Base-by-base conservation (phyloP, 2,797 vertebrate genomes). In the Arrhamphus sclerolepis region DNA sequence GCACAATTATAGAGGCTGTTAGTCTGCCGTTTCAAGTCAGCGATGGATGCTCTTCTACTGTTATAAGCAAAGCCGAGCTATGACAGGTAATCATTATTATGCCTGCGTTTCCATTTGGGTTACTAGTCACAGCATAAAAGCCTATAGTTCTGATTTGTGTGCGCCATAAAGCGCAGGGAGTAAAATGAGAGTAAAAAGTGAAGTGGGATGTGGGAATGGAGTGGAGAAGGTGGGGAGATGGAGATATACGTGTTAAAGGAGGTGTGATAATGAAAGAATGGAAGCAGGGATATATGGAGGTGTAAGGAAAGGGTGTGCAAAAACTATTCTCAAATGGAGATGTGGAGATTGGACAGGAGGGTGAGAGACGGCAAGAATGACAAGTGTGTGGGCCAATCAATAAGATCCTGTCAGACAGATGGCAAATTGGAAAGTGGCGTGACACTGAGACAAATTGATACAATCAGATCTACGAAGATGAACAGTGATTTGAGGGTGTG, bases 401-500 rank as follows among this genome's bases (percentile, higher is more conserved):
- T 91, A 89, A 85, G 62, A 75, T 70, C 66, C 67, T 84, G 87
- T 89, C 87, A 79, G 85, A 77, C 83, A 85, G 87, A 89, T 89
- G 89, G 90, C 84, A 87, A 91, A 91, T 89, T 89, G 86, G 87
- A 90, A 88, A 91, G 84, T 71, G 68, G 70, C 60, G 43, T 88
- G 88, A 90, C 90, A 87, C 77, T 70, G 83, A 89, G 89, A 92
- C 84, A 91, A 91, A 92, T 92, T 52, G 86, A 90, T 87, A 88
- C 88, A 80, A 89, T 92, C 85, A 86, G 81, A 90, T 86, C 66
- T 72, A 67, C 70, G 19, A 76, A 87, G 89, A 91, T 82, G 82
- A 87, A 85, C 81, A 59, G 75, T 54, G 48, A 16, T 55, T 47
- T 60, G 71, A 47, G 52, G 1, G 55, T 59, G 64, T 47, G 64